Evolutionary conservation across 2,113 vertebrate species (phyloP).

Genomic region (Oncorhynchus clarkii): DNA sequence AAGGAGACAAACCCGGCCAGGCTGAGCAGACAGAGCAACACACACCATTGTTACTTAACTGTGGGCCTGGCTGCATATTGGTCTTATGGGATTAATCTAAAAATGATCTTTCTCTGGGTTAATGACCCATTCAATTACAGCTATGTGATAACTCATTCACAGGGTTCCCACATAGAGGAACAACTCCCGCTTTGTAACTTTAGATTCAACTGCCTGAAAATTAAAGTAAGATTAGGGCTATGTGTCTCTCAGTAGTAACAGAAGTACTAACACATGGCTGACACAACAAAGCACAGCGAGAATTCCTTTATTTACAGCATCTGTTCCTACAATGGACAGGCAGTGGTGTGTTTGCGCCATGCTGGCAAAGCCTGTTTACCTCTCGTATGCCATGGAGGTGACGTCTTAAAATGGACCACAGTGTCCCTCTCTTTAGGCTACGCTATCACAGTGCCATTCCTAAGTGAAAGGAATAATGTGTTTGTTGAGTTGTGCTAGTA

Average conservation of each 20-base stretch:
- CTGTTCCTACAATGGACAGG: slow-evolving; percentile 2
- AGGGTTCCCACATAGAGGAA: no score
- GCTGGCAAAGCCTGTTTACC: slow-evolving; percentile 21
- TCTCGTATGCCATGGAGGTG: neutral
- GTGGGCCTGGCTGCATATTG: neutral
- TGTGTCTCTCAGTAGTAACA: neutral
- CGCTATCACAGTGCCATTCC: no score
- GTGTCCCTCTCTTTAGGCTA: neutral
- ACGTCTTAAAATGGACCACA: neutral
- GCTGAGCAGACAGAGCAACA: neutral
- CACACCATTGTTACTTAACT: neutral
- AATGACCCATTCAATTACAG: neutral
- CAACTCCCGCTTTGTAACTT: neutral
- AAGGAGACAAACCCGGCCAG: neutral
- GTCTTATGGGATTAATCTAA: neutral
- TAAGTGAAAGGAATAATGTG: no score
- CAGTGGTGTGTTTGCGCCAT: slow-evolving; percentile 15
- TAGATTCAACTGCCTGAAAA: neutral
- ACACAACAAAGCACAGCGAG: neutral
- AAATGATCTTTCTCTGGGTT: neutral
- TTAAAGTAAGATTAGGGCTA: no score
- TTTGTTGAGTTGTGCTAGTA: no score
- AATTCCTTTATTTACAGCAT: slow-evolving; percentile 11
- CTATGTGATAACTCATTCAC: neutral
- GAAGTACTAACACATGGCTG: neutral